phyloP scores from a whole-genome alignment of 2,113 vertebrate genomes.

The Phaethon lepturus region DNA sequence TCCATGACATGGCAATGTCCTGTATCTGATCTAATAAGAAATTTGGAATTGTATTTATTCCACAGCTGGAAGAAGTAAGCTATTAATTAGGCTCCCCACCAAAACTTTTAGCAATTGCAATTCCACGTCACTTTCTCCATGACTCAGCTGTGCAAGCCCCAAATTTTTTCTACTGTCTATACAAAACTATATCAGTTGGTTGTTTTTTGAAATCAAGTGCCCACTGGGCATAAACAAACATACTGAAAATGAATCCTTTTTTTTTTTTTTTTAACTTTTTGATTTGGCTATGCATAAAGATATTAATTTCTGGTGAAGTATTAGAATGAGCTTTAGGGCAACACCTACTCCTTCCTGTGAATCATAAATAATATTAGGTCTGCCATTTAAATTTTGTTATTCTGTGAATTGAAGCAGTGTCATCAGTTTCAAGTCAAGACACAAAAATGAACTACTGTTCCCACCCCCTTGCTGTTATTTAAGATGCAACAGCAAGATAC shows the following conservation, averaged over 20 bases:
- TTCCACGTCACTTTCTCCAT: neutral
- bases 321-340: neutral
- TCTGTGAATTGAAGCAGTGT: neutral
- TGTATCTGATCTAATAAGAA: neutral
- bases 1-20: neutral
- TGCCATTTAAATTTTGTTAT: neutral
- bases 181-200: neutral
- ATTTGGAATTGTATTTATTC: neutral
- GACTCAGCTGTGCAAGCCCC: neutral
- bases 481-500: neutral
- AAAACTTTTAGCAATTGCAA: neutral
- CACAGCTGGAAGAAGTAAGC: neutral
- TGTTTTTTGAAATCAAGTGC: neutral
- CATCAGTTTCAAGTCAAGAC: neutral
- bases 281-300: neutral
- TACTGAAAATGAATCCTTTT: neutral
- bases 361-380: neutral
- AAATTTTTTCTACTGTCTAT: neutral
- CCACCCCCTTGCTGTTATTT: neutral
- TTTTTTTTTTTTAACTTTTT: neutral
- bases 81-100: neutral
- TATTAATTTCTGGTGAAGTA: neutral
- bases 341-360: neutral
- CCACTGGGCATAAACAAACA: neutral
- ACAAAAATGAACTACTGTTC: neutral